Conservation (phyloP, 2,113 vertebrate species). For the Gila orcuttii region DNA sequence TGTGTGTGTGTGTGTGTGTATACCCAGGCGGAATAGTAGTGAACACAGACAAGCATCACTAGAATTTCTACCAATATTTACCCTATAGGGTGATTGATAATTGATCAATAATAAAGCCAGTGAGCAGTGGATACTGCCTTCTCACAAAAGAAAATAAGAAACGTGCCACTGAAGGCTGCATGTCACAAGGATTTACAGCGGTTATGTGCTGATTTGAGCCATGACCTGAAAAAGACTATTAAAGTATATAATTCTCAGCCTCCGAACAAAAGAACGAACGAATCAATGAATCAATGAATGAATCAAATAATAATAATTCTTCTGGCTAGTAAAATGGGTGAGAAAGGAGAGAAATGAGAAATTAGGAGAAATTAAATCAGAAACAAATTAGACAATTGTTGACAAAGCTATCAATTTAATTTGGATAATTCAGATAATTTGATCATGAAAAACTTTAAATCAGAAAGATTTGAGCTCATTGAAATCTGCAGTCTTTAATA, state of each 20-base stretch:
- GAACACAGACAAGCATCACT: background rate
- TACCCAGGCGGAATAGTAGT: background rate
- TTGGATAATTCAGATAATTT: background rate
- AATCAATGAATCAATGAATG: too few relatives aligned
- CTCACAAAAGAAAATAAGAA: background rate
- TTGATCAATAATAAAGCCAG: slow-evolving; percentile 10
- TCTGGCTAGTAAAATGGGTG: too few relatives aligned
- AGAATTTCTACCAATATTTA: background rate
- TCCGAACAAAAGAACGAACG: too few relatives aligned
- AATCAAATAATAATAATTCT: too few relatives aligned
- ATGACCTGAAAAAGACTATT: background rate
- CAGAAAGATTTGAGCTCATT: background rate
- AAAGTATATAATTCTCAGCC: background rate
- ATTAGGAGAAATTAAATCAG: background rate
- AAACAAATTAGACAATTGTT: background rate
- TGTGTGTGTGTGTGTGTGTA: too few relatives aligned
- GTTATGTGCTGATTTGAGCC: background rate
- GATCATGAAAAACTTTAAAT: background rate
- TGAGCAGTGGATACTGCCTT: background rate
- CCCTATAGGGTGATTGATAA: background rate
- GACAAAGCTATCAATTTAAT: background rate
- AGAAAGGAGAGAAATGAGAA: too few relatives aligned
- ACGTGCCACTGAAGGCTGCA: background rate
- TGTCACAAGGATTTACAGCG: background rate
- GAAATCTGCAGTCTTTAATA: background rate